Evolutionary conservation across 2,797 vertebrate species (phyloP).

Genomic region (Lophius americanus): DNA sequence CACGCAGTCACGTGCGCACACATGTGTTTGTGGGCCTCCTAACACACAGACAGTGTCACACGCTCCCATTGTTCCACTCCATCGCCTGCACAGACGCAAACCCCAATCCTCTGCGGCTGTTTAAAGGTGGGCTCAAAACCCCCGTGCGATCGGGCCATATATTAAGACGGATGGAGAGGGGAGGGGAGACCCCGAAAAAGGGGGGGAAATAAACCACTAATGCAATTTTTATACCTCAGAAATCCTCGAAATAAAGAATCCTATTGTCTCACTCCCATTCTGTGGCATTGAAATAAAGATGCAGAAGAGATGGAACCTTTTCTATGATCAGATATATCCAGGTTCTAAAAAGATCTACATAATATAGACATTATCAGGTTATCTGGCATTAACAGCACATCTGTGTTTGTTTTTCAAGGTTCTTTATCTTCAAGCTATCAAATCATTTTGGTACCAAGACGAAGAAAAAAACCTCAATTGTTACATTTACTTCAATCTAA

Average conservation of each 20-base stretch:
- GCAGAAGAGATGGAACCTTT: too few relatives aligned
- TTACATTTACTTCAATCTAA: too few relatives aligned
- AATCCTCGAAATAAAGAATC: too few relatives aligned
- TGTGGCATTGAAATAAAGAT: too few relatives aligned
- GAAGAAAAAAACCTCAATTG: not conserved
- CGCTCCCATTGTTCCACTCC: constrained; percentile 69
- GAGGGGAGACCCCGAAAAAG: constrained; percentile 30
- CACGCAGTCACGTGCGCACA: constrained; percentile 50
- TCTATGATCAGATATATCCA: too few relatives aligned
- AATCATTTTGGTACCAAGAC: not conserved
- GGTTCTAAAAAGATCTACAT: too few relatives aligned
- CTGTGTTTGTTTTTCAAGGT: not conserved
- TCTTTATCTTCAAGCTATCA: constrained; percentile 2
- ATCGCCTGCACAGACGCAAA: constrained; percentile 73
- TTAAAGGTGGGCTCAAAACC: constrained; percentile 82
- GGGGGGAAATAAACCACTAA: constrained; percentile 7
- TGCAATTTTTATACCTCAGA: too few relatives aligned
- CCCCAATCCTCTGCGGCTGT: constrained; percentile 81
- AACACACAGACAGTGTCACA: constrained; percentile 51
- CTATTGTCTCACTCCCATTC: too few relatives aligned
- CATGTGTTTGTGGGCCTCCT: constrained; percentile 75
- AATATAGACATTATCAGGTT: too few relatives aligned
- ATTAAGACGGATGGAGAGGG: constrained; percentile 70
- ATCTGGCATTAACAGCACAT: too few relatives aligned
- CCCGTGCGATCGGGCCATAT: constrained; percentile 78